These are phyloP conservation scores for Pandion haliaetus DNA, from an alignment of 2,113 vertebrate species.

Conservation along the genomic window DNA sequence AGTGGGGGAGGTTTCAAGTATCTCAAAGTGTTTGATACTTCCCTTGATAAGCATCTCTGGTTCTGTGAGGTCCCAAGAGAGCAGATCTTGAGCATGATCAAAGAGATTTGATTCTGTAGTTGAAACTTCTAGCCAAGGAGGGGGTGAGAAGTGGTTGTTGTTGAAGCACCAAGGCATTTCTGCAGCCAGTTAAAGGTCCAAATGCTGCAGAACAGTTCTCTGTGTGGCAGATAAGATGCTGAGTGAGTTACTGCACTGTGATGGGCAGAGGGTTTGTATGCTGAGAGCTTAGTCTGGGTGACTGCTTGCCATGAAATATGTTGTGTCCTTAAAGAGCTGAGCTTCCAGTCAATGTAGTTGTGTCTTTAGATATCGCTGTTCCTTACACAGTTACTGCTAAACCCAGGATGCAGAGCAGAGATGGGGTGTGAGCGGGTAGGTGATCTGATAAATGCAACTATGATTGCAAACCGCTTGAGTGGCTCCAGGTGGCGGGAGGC, in stretches of 20 bases:
- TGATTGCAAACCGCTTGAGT: not conserved
- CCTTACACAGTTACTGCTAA: not conserved
- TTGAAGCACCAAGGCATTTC: not conserved
- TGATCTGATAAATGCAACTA: not conserved
- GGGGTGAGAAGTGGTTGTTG: not conserved
- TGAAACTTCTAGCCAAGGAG: not conserved
- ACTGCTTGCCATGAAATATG: not conserved
- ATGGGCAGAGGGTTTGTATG: not conserved
- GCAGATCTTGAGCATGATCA: not conserved
- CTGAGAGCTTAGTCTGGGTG: not conserved
- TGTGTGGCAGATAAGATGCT: not conserved
- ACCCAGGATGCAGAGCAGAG: not conserved
- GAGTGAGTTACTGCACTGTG: not conserved
- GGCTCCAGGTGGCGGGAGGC: not conserved
- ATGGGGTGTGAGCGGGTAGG: not conserved
- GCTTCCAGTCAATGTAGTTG: not conserved
- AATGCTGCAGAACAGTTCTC: fast-evolving
- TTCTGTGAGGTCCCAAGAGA: not conserved
- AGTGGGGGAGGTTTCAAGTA: not conserved
- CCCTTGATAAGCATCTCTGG: not conserved
- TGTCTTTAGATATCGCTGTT: not conserved
- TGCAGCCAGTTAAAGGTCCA: fast-evolving
- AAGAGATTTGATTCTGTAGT: not conserved
- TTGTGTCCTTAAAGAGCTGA: not conserved
- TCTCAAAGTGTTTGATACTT: not conserved